phyloP scores from a whole-genome alignment of 1,140 invertebrate genomes.

The Caenorhabditis remanei region DNA sequence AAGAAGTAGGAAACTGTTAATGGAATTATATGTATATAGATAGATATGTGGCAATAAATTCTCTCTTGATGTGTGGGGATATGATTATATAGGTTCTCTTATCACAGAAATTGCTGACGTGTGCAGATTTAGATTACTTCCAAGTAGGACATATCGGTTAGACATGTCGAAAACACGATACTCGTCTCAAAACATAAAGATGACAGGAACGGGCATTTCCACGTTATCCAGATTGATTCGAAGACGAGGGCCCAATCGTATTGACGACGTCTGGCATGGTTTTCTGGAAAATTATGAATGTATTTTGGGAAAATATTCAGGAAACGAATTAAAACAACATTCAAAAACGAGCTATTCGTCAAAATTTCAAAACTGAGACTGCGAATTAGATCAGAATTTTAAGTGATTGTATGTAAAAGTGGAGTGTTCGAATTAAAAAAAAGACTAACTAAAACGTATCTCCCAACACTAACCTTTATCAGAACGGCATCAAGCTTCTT shows the following conservation, averaged over 20 bases:
- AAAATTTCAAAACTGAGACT: too few relatives aligned
- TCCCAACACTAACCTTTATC: neutral
- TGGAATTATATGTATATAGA: neutral
- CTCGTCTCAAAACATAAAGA: neutral
- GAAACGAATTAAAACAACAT: too few relatives aligned
- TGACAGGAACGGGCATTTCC: conserved; percentile 23
- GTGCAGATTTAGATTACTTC: neutral
- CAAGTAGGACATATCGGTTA: neutral
- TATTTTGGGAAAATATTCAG: neutral
- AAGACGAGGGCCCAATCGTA: conserved; percentile 33
- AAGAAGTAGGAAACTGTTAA: neutral
- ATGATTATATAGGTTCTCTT: conserved; percentile 42
- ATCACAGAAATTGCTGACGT: conserved; percentile 51
- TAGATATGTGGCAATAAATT: neutral
- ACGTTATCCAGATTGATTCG: neutral
- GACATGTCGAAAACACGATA: neutral
- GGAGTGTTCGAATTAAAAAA: too few relatives aligned
- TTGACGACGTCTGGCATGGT: conserved; percentile 16
- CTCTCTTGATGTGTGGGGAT: conserved; percentile 16
- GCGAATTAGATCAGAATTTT: too few relatives aligned
- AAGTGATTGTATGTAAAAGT: too few relatives aligned
- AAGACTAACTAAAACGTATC: neutral
- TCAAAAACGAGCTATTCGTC: too few relatives aligned
- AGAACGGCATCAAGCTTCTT: neutral
- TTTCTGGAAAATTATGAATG: neutral